Evolutionary conservation across 1,140 invertebrate species (phyloP).

Genomic region (Phortica variegata): DNA sequence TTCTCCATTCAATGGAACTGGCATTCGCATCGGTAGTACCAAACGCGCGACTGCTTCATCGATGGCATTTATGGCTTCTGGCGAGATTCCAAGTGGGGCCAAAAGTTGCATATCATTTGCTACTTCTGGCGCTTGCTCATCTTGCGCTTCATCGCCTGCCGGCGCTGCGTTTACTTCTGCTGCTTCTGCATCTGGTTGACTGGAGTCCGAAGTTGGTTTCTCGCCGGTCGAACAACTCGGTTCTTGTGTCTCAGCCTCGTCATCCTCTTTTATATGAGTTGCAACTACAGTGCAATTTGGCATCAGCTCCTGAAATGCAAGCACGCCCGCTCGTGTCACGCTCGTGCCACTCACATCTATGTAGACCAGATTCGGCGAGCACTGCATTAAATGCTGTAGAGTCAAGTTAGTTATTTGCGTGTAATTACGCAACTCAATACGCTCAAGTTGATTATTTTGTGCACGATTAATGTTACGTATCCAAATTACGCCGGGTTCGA

Average conservation of each 20-base stretch:
- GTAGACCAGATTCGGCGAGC: conserved; percentile 61
- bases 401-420: conserved; percentile 66
- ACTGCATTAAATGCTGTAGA: conserved; percentile 63
- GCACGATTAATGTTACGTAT: conserved; percentile 46
- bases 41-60: too few relatives aligned
- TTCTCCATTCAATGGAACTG: too few relatives aligned
- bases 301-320: conserved; percentile 60
- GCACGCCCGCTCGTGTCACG: conserved; percentile 61
- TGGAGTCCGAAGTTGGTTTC: too few relatives aligned
- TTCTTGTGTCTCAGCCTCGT: background rate
- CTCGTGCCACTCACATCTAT: conserved; percentile 66
- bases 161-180: background rate
- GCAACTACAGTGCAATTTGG: conserved; percentile 61
- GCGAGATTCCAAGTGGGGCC: too few relatives aligned
- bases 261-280: conserved; percentile 37
- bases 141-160: background rate
- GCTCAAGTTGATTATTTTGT: conserved; percentile 43
- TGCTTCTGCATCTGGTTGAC: background rate
- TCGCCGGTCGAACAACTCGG: too few relatives aligned
- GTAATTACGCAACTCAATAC: conserved; percentile 62
- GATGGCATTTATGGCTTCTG: too few relatives aligned
- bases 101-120: too few relatives aligned
- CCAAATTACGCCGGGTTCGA: conserved; percentile 46
- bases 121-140: background rate
- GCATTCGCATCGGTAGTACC: too few relatives aligned